Base-by-base conservation (phyloP, 2,888 invertebrate species). In the Allygus modestus region DNA sequence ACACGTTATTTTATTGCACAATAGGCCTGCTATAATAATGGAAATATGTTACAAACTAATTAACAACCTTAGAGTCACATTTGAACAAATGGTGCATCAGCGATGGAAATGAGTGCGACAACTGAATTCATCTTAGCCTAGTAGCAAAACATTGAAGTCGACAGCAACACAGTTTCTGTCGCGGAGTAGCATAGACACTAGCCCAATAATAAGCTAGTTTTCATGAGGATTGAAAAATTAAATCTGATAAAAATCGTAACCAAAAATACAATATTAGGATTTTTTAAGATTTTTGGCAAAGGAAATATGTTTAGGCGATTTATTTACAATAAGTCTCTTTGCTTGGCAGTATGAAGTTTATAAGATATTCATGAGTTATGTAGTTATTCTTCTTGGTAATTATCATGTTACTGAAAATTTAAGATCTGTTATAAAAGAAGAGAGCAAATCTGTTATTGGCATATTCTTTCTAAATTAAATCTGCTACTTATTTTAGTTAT, bases 21-120 rank as follows among this genome's bases (percentile, higher is more conserved):
- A 54, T 85, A 85, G 85, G 85, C 85, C 85, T 83, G 77, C 85
- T 85, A 85, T 85, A 69, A 82, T 85, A 73, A 85, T 58, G 75
- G 83, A 83, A 61, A 75, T 75, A 58, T 58, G 31, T 85, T 83
- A 85, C 83, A 85, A 85, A 85, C 85, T 85, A 85, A 77, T 82
- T 71, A 85, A 83, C 83, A 85, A 85, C 82, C 83, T 65, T 83
- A 71, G 73, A 81, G 81, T 58, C 43, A 65, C 65, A 82, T 77
- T 37, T 51, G 37, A 28, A 77, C 37, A 71, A 37, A 37, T 82
- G 69, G 26, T 37, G 61, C 46, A 65, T 31, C 31, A 33, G 41
- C 46, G 4, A 12, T 43, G 20, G 41, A 43, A 15, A 20, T 31
- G 61, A 37, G 46, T 43, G 46, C 46, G 46, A 46, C 31, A 37